phyloP scores from a whole-genome alignment of 92 coral and sea anemone genomes.

The Desmophyllum pertusum region DNA sequence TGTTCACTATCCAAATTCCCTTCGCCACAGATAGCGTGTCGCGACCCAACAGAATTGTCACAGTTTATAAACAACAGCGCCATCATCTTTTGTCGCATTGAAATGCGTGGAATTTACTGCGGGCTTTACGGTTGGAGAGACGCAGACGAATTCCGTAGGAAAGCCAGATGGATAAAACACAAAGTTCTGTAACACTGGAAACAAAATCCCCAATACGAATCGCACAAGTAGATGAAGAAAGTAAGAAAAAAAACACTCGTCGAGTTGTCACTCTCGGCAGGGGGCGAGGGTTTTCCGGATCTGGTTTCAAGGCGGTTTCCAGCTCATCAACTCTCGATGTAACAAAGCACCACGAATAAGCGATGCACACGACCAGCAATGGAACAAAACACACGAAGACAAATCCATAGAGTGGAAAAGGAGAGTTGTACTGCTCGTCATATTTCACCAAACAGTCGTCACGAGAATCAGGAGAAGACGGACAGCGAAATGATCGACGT shows the following conservation, averaged over 20 bases:
- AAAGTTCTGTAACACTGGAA: constrained; percentile 27
- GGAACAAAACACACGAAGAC: constrained; percentile 17
- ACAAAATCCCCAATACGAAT: constrained; percentile 29
- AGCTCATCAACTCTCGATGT: constrained; percentile 50
- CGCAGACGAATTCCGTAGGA: constrained; percentile 42
- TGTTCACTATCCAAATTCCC: constrained; percentile 16
- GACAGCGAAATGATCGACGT: constrained; percentile 33
- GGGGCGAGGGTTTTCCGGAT: constrained; percentile 48
- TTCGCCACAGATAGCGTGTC: constrained; percentile 17
- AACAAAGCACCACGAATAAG: constrained; percentile 38
- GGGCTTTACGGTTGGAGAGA: background rate
- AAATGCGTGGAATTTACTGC: background rate
- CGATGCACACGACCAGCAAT: constrained; percentile 16
- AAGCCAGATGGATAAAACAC: constrained; percentile 36
- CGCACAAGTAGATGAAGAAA: constrained; percentile 43
- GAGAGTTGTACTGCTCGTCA: constrained; percentile 46
- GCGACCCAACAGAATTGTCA: constrained; percentile 45
- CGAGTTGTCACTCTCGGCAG: constrained; percentile 30
- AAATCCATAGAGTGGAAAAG: constrained; percentile 48
- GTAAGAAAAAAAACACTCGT: constrained; percentile 40
- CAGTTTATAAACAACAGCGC: constrained; percentile 24
- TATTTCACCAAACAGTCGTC: constrained; percentile 39
- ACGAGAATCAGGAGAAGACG: background rate
- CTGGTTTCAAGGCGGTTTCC: constrained; percentile 25
- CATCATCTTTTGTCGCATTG: background rate